phyloP scores from a whole-genome alignment of 2,113 vertebrate genomes.

The Charadrius vociferus region DNA sequence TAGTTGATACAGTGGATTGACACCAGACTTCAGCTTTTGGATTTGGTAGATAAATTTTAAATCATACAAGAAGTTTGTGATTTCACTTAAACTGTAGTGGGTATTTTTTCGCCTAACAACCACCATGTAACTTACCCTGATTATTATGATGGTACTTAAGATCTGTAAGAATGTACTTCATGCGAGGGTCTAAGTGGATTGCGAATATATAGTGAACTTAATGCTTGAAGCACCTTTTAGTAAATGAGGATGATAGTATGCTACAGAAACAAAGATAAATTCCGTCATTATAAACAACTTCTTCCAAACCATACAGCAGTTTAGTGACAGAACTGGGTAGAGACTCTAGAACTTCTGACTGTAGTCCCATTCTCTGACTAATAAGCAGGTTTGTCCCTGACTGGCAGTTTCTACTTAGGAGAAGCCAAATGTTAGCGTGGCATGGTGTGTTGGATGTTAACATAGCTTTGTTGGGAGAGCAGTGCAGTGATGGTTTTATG shows the following conservation, averaged over 20 bases:
- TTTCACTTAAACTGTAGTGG: conserved; percentile 57
- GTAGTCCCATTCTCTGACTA: conserved; percentile 15
- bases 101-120: conserved; percentile 33
- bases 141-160: background rate
- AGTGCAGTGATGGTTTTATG: conserved; percentile 48
- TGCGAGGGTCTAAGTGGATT: conserved; percentile 43
- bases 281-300: background rate
- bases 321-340: conserved; percentile 31
- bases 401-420: conserved; percentile 32
- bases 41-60: conserved; percentile 63
- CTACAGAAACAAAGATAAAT: background rate
- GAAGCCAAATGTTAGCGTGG: conserved; percentile 38
- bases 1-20: conserved; percentile 63
- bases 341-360: conserved; percentile 14
- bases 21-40: conserved; percentile 61
- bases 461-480: conserved; percentile 57
- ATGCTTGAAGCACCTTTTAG: conserved; percentile 2
- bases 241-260: background rate
- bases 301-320: conserved; percentile 28
- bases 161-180: conserved; percentile 11
- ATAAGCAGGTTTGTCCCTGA: conserved; percentile 51
- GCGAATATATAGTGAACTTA: conserved; percentile 7
- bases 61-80: conserved; percentile 27
- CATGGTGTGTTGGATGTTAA: conserved; percentile 59
- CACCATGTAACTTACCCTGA: conserved; percentile 23